Evolutionary conservation across 92 coral and sea anemone genomes (phyloP).

Genomic region (Phenganax subtilis): DNA sequence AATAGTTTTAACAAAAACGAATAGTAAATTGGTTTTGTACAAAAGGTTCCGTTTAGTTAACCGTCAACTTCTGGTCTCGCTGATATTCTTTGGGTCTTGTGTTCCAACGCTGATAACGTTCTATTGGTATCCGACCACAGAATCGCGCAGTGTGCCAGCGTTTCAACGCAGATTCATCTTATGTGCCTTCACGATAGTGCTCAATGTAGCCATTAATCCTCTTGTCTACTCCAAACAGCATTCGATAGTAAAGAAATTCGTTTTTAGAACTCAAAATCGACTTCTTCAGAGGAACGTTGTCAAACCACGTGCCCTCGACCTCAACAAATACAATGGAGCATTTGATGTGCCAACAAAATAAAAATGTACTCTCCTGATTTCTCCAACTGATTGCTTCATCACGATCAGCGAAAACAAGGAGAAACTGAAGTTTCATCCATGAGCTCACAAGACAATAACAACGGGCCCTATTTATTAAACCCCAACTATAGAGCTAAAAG

Average conservation of each 20-base stretch:
- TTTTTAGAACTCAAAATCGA: neutral
- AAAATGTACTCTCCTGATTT: too few relatives aligned
- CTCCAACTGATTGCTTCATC: too few relatives aligned
- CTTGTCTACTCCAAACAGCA: neutral
- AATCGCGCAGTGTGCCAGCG: neutral
- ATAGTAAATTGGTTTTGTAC: neutral
- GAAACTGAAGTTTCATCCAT: too few relatives aligned
- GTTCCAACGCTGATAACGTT: neutral
- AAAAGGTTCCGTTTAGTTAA: neutral
- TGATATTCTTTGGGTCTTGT: neutral
- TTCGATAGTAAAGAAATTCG: neutral
- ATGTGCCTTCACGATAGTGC: neutral
- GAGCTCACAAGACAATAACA: too few relatives aligned
- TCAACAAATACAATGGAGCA: neutral
- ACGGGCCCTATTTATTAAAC: too few relatives aligned
- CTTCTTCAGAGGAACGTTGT: neutral
- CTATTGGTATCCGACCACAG: neutral
- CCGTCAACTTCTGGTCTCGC: neutral
- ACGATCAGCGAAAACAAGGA: too few relatives aligned
- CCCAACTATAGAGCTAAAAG: too few relatives aligned
- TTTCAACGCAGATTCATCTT: neutral
- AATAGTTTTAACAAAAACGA: neutral
- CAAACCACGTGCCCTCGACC: neutral
- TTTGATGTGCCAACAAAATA: too few relatives aligned
- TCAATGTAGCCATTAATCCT: constrained; percentile 12